phyloP scores from a whole-genome alignment of 2,797 vertebrate species.

The Pseudocheirus occidentalis region DNA sequence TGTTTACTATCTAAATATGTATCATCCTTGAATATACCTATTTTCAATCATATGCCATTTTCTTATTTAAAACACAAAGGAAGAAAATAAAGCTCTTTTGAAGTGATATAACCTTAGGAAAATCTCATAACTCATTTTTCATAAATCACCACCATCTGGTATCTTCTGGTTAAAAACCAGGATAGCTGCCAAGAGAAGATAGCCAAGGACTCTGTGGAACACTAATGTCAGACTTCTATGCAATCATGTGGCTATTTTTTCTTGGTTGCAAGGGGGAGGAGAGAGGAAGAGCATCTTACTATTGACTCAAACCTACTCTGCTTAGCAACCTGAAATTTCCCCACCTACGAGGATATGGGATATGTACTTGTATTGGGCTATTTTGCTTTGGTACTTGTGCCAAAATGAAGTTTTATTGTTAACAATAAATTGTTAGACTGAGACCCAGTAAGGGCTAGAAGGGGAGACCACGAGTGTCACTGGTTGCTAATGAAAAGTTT shows the following conservation, averaged over 20 bases:
- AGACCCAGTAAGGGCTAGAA: background rate
- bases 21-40: background rate
- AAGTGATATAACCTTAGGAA: background rate
- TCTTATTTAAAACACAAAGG: background rate
- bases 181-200: background rate
- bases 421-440: background rate
- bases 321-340: background rate
- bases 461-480: background rate
- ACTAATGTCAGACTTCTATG: background rate
- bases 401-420: background rate
- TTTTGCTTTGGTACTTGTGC: background rate
- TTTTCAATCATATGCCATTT: background rate
- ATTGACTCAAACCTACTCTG: background rate
- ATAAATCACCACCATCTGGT: background rate
- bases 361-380: background rate
- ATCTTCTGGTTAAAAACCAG: background rate
- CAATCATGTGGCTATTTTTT: background rate
- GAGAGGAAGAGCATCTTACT: background rate
- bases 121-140: background rate
- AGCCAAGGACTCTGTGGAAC: background rate
- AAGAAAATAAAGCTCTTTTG: background rate
- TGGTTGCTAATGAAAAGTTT: background rate
- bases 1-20: background rate
- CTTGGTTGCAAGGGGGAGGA: background rate
- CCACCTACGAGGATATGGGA: background rate